A percentile compares a stretch with the other conserved stretches of the same genome.
These are phyloP conservation scores for Avahi laniger DNA, from an alignment of 2,797 vertebrate genomes.

Conservation along the genomic window DNA sequence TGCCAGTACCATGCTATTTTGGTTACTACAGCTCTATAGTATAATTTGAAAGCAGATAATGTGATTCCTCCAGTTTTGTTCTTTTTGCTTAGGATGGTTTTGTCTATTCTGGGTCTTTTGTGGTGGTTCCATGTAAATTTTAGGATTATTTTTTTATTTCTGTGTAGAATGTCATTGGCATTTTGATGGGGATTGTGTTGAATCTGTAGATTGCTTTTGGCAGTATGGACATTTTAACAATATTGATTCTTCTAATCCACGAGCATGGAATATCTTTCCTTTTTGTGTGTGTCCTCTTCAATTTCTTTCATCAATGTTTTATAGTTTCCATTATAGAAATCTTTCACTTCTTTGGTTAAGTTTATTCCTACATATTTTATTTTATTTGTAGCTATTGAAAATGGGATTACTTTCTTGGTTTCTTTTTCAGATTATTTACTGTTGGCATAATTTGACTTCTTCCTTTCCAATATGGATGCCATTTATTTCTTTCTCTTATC, in stretches of 20 bases:
- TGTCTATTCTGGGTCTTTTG: background rate
- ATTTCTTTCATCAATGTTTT: background rate
- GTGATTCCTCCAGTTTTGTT: background rate
- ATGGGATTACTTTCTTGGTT: background rate
- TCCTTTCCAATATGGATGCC: background rate
- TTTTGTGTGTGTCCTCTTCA: background rate
- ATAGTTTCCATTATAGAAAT: background rate
- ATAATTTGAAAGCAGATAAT: background rate
- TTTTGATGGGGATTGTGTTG: background rate
- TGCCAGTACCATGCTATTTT: background rate
- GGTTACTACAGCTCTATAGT: background rate
- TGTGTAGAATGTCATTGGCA: background rate
- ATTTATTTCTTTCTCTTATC: background rate
- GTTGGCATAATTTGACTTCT: background rate
- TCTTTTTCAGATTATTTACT: background rate
- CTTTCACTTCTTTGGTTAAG: background rate
- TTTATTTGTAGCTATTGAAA: background rate
- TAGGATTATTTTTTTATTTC: background rate
- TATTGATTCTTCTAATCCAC: background rate
- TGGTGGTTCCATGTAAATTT: background rate
- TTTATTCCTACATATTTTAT: background rate
- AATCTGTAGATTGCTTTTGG: background rate
- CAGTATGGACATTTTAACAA: background rate
- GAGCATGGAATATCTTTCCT: background rate
- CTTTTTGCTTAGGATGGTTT: background rate